Evolutionary conservation across 2,113 vertebrate genomes (phyloP), one percentile per base, ranked within the genome.

Genomic region (Pseudorhombus dupliciocellatus): DNA sequence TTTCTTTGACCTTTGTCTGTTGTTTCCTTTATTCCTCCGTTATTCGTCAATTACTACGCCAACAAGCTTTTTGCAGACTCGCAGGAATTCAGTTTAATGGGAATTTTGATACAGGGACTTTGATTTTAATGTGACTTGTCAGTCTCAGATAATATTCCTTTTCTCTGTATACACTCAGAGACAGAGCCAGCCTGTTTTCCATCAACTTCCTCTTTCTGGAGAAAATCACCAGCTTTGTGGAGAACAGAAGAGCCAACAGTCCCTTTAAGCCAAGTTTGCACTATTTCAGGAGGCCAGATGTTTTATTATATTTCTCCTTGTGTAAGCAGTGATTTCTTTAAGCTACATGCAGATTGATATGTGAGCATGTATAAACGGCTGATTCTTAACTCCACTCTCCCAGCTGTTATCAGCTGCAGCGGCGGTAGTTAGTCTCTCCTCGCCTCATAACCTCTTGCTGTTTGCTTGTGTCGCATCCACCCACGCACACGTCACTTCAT

Each of bases 11-110:
- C 68, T 25, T 42, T 74, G 26, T 5, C 4, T 30, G 28, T 53
- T 11, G 34, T 59, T 56, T 15, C 21, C 20, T 59, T 60, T 59
- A 59, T 56, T 15, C 21, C 20, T 59, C 57, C 59, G 62, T 63
- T 71, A 15, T 73, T 25, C 15, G 42, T 26, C 30, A 50, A 70
- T 84, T 40, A 48, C 71, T 20, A 66, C 68, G 61, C 21, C 65
- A 68, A 73, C 59, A 10, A 48, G 22, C 20, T 18, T 1, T 40
- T 52, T 21, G 46, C 4, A 16, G 40, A 44, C 5, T 1, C 4
- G 40, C 24, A 21, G 28, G 16, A 21, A n/a, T 53, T 46, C 6
- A 12, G n/a, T n/a, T n/a, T n/a, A n/a, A n/a, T n/a, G n/a, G n/a
- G 16, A n/a, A 11, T 30, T 25, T 12, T 40, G 15, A 6, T 42